Conservation (phyloP, 2,113 vertebrate genomes). For the Hippolais icterina region DNA sequence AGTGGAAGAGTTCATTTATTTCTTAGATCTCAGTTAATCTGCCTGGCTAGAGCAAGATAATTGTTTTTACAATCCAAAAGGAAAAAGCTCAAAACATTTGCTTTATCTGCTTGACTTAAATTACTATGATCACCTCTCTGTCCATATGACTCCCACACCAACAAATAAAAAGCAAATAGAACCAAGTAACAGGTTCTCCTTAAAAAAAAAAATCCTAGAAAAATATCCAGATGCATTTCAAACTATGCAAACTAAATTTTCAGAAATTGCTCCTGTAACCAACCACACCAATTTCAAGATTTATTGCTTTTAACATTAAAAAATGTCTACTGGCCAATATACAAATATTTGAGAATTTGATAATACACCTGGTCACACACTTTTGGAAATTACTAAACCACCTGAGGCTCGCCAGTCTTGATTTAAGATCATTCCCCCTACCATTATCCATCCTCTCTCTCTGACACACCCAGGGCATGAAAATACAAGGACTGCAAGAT, state of each 20-base stretch:
- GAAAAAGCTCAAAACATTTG: not conserved
- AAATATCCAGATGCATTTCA: not conserved
- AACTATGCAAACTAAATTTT: not conserved
- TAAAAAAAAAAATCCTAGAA: not conserved
- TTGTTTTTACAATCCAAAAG: not conserved
- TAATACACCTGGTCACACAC: not conserved
- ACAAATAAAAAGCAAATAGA: slow-evolving; percentile 6
- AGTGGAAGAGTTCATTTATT: not conserved
- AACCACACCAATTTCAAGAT: not conserved
- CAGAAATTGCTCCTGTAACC: not conserved
- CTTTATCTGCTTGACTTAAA: not conserved
- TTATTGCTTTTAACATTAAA: not conserved
- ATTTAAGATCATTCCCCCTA: slow-evolving; percentile 5
- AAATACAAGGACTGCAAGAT: not conserved
- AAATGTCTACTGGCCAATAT: not conserved
- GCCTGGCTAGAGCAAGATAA: not conserved
- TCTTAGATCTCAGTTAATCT: not conserved
- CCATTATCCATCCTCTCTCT: not conserved
- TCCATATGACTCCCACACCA: not conserved
- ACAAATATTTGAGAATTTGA: not conserved
- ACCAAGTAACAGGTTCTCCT: not conserved
- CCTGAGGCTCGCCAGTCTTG: not conserved
- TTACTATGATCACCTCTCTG: not conserved
- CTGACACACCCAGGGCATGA: not conserved
- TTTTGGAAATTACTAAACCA: slow-evolving; percentile 30